Evolutionary conservation across 2,888 invertebrate genomes (phyloP).

Genomic region (Coecobrya sp.): DNA sequence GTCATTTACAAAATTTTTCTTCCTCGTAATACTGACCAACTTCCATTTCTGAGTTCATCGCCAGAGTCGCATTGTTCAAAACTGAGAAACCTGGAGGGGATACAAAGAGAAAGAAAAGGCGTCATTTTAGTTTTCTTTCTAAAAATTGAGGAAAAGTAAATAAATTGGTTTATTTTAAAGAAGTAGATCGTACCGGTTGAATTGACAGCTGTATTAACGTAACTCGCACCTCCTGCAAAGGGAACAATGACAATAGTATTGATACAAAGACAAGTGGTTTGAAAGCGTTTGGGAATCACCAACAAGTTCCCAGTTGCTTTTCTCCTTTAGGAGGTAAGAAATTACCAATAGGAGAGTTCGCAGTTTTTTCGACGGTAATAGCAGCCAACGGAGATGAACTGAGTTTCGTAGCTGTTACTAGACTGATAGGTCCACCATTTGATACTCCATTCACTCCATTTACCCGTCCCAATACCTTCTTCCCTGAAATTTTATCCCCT

Average conservation of each 20-base stretch:
- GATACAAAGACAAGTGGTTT: constrained; percentile 80
- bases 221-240: constrained; percentile 85
- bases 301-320: constrained; percentile 83
- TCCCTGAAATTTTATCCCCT: constrained; percentile 83
- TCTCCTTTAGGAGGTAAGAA: constrained; percentile 82
- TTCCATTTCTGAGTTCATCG: constrained; percentile 85
- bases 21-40: constrained; percentile 86
- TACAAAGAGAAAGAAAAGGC: constrained; percentile 53
- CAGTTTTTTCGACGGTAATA: constrained; percentile 86
- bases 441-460: constrained; percentile 86
- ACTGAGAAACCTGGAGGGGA: constrained; percentile 84
- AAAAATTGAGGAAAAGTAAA: no score
- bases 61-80: constrained; percentile 85
- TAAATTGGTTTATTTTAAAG: background rate
- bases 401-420: constrained; percentile 86
- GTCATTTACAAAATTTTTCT: constrained; percentile 87
- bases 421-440: constrained; percentile 85
- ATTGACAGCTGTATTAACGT: constrained; percentile 83
- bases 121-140: no score
- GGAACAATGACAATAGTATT: constrained; percentile 81
- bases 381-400: constrained; percentile 86
- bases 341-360: constrained; percentile 86
- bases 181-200: constrained; percentile 79
- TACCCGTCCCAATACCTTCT: constrained; percentile 85
- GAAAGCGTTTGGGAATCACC: constrained; percentile 82